These are phyloP conservation scores for Platorchestia sp. DNA, from an alignment of 1,140 invertebrate species.

Conservation along the genomic window DNA sequence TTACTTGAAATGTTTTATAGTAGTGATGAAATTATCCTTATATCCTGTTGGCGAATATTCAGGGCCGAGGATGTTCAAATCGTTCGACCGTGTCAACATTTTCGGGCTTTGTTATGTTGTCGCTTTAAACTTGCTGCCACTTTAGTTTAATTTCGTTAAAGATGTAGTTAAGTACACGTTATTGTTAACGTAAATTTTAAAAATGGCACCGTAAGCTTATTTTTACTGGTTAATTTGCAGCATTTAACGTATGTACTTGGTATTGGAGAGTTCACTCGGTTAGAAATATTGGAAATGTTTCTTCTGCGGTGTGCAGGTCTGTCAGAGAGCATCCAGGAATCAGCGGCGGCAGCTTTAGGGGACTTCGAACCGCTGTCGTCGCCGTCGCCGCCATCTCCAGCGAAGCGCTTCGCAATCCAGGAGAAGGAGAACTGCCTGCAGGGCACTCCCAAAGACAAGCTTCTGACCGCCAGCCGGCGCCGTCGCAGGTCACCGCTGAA, in stretches of 20 bases:
- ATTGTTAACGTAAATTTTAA: background rate
- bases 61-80: no score
- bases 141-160: background rate
- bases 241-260: no score
- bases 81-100: no score
- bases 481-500: conserved; percentile 25
- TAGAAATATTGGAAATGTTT: conserved; percentile 1
- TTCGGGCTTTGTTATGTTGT: background rate
- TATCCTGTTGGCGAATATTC: no score
- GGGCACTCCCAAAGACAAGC: conserved; percentile 35
- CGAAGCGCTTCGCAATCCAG: no score
- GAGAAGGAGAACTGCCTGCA: conserved; percentile 32
- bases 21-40: no score
- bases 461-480: background rate
- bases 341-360: background rate
- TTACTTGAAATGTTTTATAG: background rate
- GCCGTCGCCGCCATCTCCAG: background rate
- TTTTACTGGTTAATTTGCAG: background rate
- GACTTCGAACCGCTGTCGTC: conserved; percentile 25
- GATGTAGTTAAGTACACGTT: background rate
- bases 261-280: no score
- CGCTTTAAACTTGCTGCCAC: background rate
- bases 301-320: background rate
- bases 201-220: background rate
- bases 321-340: conserved; percentile 31